These are phyloP conservation scores for Labrus mixtus DNA, from an alignment of 2,113 vertebrate species.

Conservation along the genomic window DNA sequence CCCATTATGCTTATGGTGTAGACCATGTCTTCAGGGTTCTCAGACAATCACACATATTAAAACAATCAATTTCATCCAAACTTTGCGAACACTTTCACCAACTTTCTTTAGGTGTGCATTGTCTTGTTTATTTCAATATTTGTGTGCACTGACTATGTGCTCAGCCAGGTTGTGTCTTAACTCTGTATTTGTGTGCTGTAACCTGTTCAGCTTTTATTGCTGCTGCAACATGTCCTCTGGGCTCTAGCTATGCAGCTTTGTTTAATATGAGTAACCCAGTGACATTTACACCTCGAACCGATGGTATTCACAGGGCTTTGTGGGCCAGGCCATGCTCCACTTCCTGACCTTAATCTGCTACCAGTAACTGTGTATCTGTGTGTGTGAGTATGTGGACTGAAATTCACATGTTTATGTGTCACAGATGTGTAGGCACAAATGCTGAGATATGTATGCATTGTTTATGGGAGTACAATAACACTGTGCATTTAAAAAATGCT, in stretches of 20 bases:
- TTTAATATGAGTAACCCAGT: constrained; percentile 69
- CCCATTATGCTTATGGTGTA: constrained; percentile 63
- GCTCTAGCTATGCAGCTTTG: constrained; percentile 36
- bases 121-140: constrained; percentile 35
- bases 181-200: constrained; percentile 16
- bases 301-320: constrained; percentile 76
- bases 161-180: constrained; percentile 20
- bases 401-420: constrained; percentile 42
- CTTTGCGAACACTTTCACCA: constrained; percentile 41
- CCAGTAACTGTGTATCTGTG: constrained; percentile 13
- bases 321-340: constrained; percentile 60
- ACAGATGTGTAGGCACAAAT: background rate
- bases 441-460: constrained; percentile 16
- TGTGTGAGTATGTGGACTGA: constrained; percentile 5
- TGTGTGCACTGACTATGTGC: background rate
- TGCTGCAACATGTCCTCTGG: constrained; percentile 26
- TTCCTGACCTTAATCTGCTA: constrained; percentile 79
- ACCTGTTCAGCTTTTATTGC: constrained; percentile 43
- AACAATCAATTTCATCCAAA: constrained; percentile 69
- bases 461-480: constrained; percentile 23
- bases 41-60: constrained; percentile 70
- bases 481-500: background rate
- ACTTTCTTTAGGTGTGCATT: constrained; percentile 27
- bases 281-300: constrained; percentile 75
- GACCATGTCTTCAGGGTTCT: constrained; percentile 58